phyloP scores from a whole-genome alignment of 2,888 invertebrate genomes.

The Caenorhabditis plicata region DNA sequence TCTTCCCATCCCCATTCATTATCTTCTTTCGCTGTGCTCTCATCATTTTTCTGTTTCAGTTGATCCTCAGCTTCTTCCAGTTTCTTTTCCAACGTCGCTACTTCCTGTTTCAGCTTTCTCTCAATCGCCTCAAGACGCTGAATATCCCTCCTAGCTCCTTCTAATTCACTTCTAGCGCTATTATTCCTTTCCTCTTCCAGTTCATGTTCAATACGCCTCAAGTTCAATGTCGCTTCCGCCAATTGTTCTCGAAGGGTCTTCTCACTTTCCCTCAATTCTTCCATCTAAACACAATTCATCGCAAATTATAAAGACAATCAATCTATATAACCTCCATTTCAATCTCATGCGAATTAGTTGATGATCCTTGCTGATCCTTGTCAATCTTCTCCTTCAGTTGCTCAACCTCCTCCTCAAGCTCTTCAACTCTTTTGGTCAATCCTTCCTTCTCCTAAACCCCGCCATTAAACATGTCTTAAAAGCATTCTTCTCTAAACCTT shows the following conservation, averaged over 20 bases:
- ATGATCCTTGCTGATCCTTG: no score
- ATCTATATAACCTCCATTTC: no score
- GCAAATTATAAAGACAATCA: no score
- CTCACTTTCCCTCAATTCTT: no score
- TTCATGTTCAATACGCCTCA: no score
- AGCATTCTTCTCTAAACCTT: neutral
- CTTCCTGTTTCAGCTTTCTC: constrained; percentile 4
- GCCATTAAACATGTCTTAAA: neutral
- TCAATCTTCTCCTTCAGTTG: constrained; percentile 21
- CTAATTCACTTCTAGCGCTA: no score
- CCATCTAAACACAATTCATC: no score
- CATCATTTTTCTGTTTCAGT: neutral
- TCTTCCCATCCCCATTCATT: constrained; percentile 4
- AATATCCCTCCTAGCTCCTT: constrained; percentile 8
- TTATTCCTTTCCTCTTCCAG: no score
- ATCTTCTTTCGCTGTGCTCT: neutral
- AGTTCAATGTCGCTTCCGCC: no score
- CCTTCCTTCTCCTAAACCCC: constrained; percentile 12
- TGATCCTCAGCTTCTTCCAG: neutral
- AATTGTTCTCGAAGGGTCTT: no score
- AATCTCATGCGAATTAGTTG: no score
- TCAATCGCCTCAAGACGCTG: constrained; percentile 5
- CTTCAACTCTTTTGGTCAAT: constrained; percentile 11
- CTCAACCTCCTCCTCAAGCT: constrained; percentile 19
- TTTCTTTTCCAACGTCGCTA: neutral